Percentiles rank a stretch among this genome's conserved stretches.
phyloP scores from a whole-genome alignment of 2,888 invertebrate species.

The Patella pellucida region DNA sequence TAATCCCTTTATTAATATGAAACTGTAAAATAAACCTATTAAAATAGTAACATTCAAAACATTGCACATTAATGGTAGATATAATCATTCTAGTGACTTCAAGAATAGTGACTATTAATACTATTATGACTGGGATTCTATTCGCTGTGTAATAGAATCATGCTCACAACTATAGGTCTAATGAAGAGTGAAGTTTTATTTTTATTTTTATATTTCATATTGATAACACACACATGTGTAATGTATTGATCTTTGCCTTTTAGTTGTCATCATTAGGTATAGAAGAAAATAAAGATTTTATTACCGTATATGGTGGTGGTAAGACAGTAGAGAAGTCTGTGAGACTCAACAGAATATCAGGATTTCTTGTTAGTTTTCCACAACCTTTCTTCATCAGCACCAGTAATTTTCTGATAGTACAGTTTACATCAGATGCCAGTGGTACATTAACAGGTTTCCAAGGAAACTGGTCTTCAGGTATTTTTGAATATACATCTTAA shows the following conservation, averaged over 20 bases:
- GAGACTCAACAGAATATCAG: constrained; percentile 30
- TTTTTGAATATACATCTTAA: constrained; percentile 5
- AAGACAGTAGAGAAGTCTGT: constrained; percentile 23
- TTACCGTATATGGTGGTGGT: constrained; percentile 36
- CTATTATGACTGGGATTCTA: too few relatives aligned
- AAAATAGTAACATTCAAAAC: too few relatives aligned
- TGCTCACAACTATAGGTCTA: too few relatives aligned
- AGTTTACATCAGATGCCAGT: constrained; percentile 30
- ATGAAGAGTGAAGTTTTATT: too few relatives aligned
- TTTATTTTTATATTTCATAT: too few relatives aligned
- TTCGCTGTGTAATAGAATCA: too few relatives aligned
- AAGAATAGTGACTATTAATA: too few relatives aligned
- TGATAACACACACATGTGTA: not conserved
- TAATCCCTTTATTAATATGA: not conserved
- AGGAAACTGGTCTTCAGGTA: constrained; percentile 38
- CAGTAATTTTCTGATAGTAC: constrained; percentile 36
- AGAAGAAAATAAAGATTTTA: constrained; percentile 23
- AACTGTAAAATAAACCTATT: too few relatives aligned
- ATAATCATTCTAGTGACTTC: too few relatives aligned
- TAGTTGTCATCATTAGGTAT: too few relatives aligned
- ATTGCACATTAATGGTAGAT: too few relatives aligned
- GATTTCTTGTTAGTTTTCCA: not conserved
- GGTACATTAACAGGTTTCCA: constrained; percentile 30
- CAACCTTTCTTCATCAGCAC: constrained; percentile 22
- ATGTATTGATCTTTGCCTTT: not conserved